A percentile compares a stretch with the other conserved stretches of the same genome.
Conservation (phyloP, 2,797 vertebrate genomes). For the Etheostoma nigrum region DNA sequence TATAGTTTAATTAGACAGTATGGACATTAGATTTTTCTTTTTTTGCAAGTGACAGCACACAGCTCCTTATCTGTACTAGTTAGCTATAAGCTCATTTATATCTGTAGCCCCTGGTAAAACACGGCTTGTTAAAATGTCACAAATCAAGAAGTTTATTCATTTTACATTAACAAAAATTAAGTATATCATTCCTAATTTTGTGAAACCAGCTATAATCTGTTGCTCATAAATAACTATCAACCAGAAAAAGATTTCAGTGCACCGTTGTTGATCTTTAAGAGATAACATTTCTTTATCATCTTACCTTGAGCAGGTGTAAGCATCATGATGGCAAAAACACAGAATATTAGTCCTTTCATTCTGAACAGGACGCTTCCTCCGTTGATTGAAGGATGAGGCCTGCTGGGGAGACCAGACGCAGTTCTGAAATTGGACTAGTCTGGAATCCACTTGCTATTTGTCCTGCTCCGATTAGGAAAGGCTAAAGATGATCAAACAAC, state of each 20-base stretch:
- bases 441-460: conserved; percentile 52
- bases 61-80: no score
- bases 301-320: conserved; percentile 72
- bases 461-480: conserved; percentile 33
- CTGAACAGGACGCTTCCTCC: conserved; percentile 38
- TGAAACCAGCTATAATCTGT: conserved; percentile 5
- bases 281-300: not conserved
- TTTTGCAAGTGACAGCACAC: no score
- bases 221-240: not conserved
- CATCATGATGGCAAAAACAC: conserved; percentile 62
- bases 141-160: not conserved
- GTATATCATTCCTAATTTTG: not conserved
- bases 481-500: conserved; percentile 23
- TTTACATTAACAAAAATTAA: not conserved
- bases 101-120: not conserved
- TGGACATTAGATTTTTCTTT: not conserved
- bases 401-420: conserved; percentile 21
- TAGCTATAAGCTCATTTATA: no score
- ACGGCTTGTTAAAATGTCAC: not conserved
- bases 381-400: conserved; percentile 36
- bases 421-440: conserved; percentile 76
- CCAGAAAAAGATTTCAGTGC: not conserved
- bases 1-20: not conserved
- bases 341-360: conserved; percentile 70
- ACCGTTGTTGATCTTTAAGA: not conserved